Evolutionary conservation across 2,888 invertebrate genomes (phyloP), one percentile per base, ranked within the genome.

Genomic region (Tricholauxania praeusta): DNA sequence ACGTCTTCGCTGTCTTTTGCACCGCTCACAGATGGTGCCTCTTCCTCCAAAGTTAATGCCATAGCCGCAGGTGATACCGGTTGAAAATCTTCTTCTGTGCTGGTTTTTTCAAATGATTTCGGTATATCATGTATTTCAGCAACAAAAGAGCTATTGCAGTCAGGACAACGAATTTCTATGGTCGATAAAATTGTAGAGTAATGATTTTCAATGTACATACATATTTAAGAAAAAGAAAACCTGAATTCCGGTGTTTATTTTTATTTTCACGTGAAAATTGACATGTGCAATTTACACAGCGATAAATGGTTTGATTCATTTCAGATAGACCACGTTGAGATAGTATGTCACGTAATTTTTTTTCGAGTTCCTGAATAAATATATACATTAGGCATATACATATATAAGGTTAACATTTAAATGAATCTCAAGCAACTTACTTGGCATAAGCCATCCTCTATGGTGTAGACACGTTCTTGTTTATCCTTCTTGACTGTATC

Each of bases 221-320:
- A 17, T 17, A 49, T n/a, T 19, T 7, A 19, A 48, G n/a, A 4
- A 17, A 32, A 28, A 57, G 39, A 59, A 49, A 69, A 53, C 17
- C 17, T 39, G 39, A 39, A 66, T 79, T 82, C 14, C 80, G 79
- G 15, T 76, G 76, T 52, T 81, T 82, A 12, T 74, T 76, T 71
- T 81, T 83, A 28, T 78, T 85, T 77, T 91, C 90, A 73, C 88
- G 88, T 2, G 89, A 89, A 83, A 92, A 92, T 76, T 90, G 89
- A 12, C 90, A 88, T 4, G 89, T 89, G 79, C 93, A 93, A 81
- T 91, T 92, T 81, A 92, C 89, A 81, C 93, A 93, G 76, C 87
- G 87, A 80, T 89, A 90, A 4, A 88, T 82, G 39, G 84, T 87
- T 78, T 90, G 88, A 74, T 89, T 89, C 84, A 89, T 87, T 78